Percentiles rank a stretch among this genome's conserved stretches.
phyloP scores from a whole-genome alignment of 2,888 invertebrate genomes.

The Macaria liturata region DNA sequence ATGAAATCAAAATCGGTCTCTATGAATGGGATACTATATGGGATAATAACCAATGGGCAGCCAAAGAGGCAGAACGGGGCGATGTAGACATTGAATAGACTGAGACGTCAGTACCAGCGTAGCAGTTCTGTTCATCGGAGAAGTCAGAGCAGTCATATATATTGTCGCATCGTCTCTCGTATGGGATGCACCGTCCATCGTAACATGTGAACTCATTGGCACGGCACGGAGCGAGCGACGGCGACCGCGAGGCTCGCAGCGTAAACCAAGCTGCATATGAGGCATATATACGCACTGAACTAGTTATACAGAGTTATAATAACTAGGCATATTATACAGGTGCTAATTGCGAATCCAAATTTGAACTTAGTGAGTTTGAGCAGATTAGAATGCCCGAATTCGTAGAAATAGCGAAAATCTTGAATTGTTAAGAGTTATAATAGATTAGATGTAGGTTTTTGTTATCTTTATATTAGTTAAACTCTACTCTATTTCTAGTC shows the following conservation, averaged over 20 bases:
- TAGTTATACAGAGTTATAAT: too few species aligned
- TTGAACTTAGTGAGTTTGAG: too few species aligned
- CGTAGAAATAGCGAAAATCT: too few species aligned
- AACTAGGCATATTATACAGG: too few species aligned
- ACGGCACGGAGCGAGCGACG: conserved; percentile 73
- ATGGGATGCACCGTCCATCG: conserved; percentile 89
- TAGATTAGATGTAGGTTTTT: too few species aligned
- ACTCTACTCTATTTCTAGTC: too few species aligned
- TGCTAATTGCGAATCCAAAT: too few species aligned
- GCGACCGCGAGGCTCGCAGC: conserved; percentile 62
- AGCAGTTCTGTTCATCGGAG: conserved; percentile 95
- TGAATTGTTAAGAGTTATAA: too few species aligned
- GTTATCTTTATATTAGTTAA: too few species aligned
- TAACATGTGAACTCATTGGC: conserved; percentile 89
- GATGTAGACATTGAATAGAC: conserved; percentile 34
- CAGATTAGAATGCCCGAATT: too few species aligned
- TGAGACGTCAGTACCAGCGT: conserved; percentile 69
- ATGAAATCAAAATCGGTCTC: neutral
- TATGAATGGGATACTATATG: too few species aligned
- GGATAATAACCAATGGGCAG: conserved; percentile 1
- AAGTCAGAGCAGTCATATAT: conserved; percentile 95
- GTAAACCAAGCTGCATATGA: conserved; percentile 62
- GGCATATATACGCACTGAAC: conserved; percentile 1
- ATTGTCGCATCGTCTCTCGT: conserved; percentile 92
- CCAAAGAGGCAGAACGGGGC: conserved; percentile 33